Base-by-base conservation (phyloP, 92 coral and sea anemone genomes). In the Desmophyllum pertusum region DNA sequence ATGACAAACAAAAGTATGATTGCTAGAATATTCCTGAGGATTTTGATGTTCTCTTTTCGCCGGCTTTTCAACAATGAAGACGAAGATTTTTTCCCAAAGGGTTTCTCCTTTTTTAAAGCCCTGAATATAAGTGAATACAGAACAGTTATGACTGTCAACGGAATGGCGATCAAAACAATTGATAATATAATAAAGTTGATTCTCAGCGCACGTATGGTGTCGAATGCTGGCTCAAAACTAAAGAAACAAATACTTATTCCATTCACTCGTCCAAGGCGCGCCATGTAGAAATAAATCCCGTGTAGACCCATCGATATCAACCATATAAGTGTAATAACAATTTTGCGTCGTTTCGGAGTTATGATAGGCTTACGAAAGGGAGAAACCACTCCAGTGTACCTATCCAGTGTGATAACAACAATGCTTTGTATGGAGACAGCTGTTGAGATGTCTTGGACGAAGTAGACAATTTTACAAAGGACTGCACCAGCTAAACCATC, bases 371-470 rank as follows among this genome's bases (percentile, higher is more conserved):
- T 81, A 4, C 74, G 75, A 63, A 53, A 65, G 42, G 91, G 84
- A 38, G 36, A 76, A 8, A 81, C 91, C 10, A 91, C 89, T 52
- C 79, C 81, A 38, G 66, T 70, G 80, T 79, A 89, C 36, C 92
- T 76, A n/a, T 83, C 95, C 45, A 86, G 72, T 46, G 92, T 88
- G 10, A 91, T 80, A 10, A 81, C 73, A 1, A 86, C 69, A 55
- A 86, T 65, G 48, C 89, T 88, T 38, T 80, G 68, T 31, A 84
- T 67, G 1, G 94, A 88, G 25, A 85, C 94, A 41, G 80, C 85
- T 6, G 79, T 79, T 17, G 89, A 84, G 21, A 81, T 46, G 68
- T 83, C 63, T 74, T 84, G 79, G 33, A 83, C 10, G 35, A 88
- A 85, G 51, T 86, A 64, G 21, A 80, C 87, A 31, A 88, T 51